A percentile compares a stretch with the other conserved stretches of the same genome.
These are phyloP conservation scores for Pavo muticus DNA, from an alignment of 2,113 vertebrate genomes.

Conservation along the genomic window DNA sequence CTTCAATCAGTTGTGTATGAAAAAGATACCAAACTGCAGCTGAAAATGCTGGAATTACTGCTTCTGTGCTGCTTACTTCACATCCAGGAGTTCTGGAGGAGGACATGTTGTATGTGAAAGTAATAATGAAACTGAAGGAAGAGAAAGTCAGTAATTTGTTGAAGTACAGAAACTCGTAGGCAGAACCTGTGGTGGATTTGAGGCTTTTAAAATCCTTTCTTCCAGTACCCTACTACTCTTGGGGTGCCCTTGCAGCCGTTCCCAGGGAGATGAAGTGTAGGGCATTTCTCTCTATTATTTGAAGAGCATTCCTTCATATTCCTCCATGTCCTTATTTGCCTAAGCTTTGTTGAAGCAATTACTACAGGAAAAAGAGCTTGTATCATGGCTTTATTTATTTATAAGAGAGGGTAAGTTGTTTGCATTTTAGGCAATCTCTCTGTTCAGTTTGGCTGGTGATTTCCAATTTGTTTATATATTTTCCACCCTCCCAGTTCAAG, in stretches of 20 bases:
- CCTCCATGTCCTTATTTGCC: too few species aligned
- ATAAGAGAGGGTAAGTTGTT: neutral
- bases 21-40: neutral
- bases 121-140: neutral
- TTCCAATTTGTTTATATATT: neutral
- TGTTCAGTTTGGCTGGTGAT: neutral
- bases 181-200: neutral
- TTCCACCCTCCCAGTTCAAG: neutral
- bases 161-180: neutral
- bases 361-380: rapidly evolving
- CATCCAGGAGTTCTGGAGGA: neutral
- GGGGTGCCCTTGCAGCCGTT: neutral
- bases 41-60: neutral
- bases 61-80: neutral
- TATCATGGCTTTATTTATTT: neutral
- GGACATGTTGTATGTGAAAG: neutral
- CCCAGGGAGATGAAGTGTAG: rapidly evolving
- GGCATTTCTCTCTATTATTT: neutral
- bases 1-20: neutral
- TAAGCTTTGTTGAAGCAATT: neutral
- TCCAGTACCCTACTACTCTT: neutral
- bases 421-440: neutral
- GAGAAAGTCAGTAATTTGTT: neutral
- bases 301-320: neutral
- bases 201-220: neutral